These are phyloP conservation scores for Athrips mouffetella DNA, from an alignment of 2,888 invertebrate species.

Conservation along the genomic window DNA sequence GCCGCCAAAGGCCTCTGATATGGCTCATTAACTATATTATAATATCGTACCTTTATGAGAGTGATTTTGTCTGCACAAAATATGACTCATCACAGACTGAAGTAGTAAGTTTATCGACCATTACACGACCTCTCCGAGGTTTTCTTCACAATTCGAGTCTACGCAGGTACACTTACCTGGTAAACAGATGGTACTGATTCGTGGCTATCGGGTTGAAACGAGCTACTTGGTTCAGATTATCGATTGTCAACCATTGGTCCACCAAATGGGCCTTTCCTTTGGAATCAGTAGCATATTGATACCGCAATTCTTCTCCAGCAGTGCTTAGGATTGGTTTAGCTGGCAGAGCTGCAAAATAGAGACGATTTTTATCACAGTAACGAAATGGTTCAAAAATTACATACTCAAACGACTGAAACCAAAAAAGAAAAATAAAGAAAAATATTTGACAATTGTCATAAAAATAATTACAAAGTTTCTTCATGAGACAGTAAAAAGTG, in stretches of 20 bases:
- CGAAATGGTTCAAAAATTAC: too few species aligned
- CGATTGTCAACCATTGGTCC: constrained; percentile 32
- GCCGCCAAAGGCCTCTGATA: too few species aligned
- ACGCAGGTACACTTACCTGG: constrained; percentile 37
- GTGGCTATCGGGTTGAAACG: constrained; percentile 39
- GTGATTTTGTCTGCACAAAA: too few species aligned
- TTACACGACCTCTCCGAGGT: too few species aligned
- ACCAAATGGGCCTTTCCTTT: constrained; percentile 30
- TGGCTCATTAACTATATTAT: too few species aligned
- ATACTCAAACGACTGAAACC: too few species aligned
- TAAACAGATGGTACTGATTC: constrained; percentile 54
- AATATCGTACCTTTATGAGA: too few species aligned
- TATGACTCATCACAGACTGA: too few species aligned
- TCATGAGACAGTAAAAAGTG: background rate
- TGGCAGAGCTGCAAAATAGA: constrained; percentile 31
- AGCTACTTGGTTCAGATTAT: constrained; percentile 28
- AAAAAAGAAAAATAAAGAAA: too few species aligned
- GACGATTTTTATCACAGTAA: background rate
- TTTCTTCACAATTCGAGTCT: background rate
- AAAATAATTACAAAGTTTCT: background rate
- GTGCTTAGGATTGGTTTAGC: constrained; percentile 29
- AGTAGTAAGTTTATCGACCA: too few species aligned
- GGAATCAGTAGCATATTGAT: constrained; percentile 35
- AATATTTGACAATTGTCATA: too few species aligned
- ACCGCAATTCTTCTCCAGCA: constrained; percentile 31